These are phyloP conservation scores for Pseudopleuronectes americanus DNA, from an alignment of 2,797 vertebrate species.

Conservation along the genomic window DNA sequence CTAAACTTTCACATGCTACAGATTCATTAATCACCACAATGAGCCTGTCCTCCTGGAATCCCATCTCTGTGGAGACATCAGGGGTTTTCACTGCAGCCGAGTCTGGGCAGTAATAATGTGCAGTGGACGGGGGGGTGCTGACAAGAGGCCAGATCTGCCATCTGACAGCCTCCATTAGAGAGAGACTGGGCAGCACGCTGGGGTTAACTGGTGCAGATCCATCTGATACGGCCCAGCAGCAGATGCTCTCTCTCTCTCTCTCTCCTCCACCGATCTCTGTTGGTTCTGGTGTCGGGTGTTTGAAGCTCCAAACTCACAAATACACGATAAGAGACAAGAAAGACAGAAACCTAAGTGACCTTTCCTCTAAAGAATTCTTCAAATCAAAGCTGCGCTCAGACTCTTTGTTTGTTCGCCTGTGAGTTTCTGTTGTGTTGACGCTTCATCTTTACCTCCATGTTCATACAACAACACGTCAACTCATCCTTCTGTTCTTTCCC, in stretches of 20 bases:
- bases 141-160: constrained; percentile 40
- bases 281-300: neutral
- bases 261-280: neutral
- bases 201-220: constrained; percentile 65
- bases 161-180: constrained; percentile 57
- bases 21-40: neutral
- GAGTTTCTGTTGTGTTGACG: no score
- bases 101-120: constrained; percentile 14
- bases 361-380: no score
- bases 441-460: no score
- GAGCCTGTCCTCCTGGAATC: neutral
- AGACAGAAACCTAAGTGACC: no score
- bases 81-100: constrained; percentile 10
- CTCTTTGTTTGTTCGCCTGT: no score
- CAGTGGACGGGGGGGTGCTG: constrained; percentile 1
- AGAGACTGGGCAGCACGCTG: constrained; percentile 36
- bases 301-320: no score
- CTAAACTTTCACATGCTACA: constrained; percentile 1
- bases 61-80: neutral
- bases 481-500: no score
- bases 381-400: no score
- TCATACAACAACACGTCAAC: no score
- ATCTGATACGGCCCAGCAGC: constrained; percentile 47
- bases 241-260: constrained; percentile 41
- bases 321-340: no score